Conservation (phyloP, 1,140 invertebrate genomes). For the Proctacanthus coquilletti region DNA sequence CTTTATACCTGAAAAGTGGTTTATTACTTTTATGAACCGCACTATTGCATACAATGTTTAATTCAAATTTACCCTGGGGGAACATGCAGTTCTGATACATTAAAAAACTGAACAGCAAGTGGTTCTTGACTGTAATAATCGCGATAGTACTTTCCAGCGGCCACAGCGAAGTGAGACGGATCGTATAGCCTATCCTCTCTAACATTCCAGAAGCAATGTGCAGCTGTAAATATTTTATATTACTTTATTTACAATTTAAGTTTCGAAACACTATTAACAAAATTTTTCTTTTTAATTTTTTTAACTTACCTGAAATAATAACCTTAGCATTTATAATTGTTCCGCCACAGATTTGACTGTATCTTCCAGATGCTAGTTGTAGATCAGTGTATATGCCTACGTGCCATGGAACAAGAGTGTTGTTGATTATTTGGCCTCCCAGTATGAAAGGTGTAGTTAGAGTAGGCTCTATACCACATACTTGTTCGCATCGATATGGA, state of each 20-base stretch:
- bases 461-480: conserved; percentile 4
- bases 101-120: not conserved
- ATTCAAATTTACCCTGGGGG: conserved; percentile 10
- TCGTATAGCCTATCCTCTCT: conserved; percentile 8
- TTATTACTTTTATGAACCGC: not conserved
- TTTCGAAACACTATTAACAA: not conserved
- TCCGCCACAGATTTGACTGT: conserved; percentile 31
- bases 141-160: conserved; percentile 30
- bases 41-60: not conserved
- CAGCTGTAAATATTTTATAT: conserved; percentile 13
- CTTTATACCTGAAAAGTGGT: conserved; percentile 1
- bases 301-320: conserved; percentile 14
- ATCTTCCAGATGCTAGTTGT: conserved; percentile 6
- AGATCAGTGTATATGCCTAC: conserved; percentile 34
- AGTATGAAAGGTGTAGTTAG: not conserved
- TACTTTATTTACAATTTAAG: conserved; percentile 15
- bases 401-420: conserved; percentile 33
- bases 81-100: conserved; percentile 7
- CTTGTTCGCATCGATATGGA: conserved; percentile 2
- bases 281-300: not conserved
- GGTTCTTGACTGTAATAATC: conserved; percentile 2
- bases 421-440: conserved; percentile 1
- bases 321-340: conserved; percentile 27
- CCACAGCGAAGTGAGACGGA: conserved; percentile 20
- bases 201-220: conserved; percentile 34